A percentile compares a stretch with the other conserved stretches of the same genome.
Conservation (phyloP, 1,140 invertebrate species). For the Leucophenga varia region DNA sequence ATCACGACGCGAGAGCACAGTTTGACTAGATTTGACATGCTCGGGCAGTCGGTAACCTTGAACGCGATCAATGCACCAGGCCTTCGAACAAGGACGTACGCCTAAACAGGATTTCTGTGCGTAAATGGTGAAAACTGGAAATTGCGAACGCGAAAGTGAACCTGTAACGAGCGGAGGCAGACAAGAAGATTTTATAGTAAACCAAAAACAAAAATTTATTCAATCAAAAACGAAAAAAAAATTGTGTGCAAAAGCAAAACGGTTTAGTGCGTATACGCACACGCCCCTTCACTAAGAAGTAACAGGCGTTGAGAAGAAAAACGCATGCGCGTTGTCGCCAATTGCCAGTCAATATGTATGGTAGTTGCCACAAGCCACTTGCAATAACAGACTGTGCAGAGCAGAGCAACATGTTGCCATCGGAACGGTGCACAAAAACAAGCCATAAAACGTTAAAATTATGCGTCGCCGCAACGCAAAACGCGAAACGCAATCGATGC, state of each 20-base stretch:
- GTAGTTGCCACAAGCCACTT: no score
- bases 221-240: slow-evolving; percentile 9
- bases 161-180: no score
- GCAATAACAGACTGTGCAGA: no score
- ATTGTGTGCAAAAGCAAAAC: slow-evolving; percentile 29
- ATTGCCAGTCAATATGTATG: no score
- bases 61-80: slow-evolving; percentile 91
- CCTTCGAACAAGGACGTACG: slow-evolving; percentile 81
- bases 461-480: slow-evolving; percentile 36
- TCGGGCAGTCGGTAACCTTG: slow-evolving; percentile 78
- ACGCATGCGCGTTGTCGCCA: no score
- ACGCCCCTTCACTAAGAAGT: slow-evolving; percentile 54
- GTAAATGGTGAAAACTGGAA: slow-evolving; percentile 94
- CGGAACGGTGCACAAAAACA: no score
- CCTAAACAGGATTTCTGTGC: slow-evolving; percentile 90
- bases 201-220: slow-evolving; percentile 11
- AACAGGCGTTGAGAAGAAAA: slow-evolving; percentile 49
- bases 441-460: no score
- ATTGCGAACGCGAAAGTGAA: slow-evolving; percentile 86
- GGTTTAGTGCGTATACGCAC: slow-evolving; percentile 44
- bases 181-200: no score
- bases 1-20: slow-evolving; percentile 75
- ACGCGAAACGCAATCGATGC: no score
- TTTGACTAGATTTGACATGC: slow-evolving; percentile 71
- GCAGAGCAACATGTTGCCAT: no score